Conservation (phyloP, 1,140 invertebrate species). For the Heliothis virescens region DNA sequence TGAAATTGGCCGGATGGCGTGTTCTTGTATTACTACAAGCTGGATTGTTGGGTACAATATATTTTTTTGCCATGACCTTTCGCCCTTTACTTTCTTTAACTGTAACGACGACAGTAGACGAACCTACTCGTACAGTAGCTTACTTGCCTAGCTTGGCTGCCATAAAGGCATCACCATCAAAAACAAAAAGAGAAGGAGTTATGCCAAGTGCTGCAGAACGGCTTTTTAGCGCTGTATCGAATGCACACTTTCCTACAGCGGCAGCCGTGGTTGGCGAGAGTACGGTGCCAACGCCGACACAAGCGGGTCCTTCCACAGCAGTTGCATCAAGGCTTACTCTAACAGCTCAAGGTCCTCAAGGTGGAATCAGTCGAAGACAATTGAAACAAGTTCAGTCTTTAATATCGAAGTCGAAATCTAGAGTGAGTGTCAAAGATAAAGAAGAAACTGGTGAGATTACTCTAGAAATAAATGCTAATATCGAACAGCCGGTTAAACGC, state of each 20-base stretch:
- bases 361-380: slow-evolving; percentile 72
- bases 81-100: slow-evolving; percentile 73
- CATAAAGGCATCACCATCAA: slow-evolving; percentile 55
- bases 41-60: slow-evolving; percentile 82
- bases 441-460: slow-evolving; percentile 65
- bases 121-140: slow-evolving; percentile 79
- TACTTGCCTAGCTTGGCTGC: slow-evolving; percentile 77
- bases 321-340: slow-evolving; percentile 71
- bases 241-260: slow-evolving; percentile 77
- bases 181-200: slow-evolving; percentile 58
- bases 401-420: slow-evolving; percentile 65
- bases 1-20: slow-evolving; percentile 91
- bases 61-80: slow-evolving; percentile 75
- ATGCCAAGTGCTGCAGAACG: slow-evolving; percentile 71
- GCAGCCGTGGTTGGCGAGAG: slow-evolving; percentile 71
- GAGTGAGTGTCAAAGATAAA: slow-evolving; percentile 73
- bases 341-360: slow-evolving; percentile 67
- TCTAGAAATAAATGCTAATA: slow-evolving; percentile 49
- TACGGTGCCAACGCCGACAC: slow-evolving; percentile 35
- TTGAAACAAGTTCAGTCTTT: slow-evolving; percentile 80
- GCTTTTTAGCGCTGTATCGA: slow-evolving; percentile 76
- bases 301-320: slow-evolving; percentile 69
- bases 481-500: slow-evolving; percentile 56
- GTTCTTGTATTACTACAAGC: slow-evolving; percentile 90
- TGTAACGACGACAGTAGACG: slow-evolving; percentile 62